Conservation (phyloP, 2,888 invertebrate species). For the Entomobrya proxima region DNA sequence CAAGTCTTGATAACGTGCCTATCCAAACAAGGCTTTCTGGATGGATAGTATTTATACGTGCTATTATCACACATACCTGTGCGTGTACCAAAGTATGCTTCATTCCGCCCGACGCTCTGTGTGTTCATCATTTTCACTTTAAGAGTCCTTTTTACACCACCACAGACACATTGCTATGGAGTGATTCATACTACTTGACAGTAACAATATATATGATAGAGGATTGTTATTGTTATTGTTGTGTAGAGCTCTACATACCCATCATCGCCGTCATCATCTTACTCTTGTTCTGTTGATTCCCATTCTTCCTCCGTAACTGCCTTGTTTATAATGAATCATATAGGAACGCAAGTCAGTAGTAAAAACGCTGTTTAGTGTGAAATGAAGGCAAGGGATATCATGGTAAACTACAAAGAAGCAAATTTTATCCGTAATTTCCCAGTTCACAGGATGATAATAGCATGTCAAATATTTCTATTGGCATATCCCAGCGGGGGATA, state of each 20-base stretch:
- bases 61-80: neutral
- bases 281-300: slow-evolving; percentile 41
- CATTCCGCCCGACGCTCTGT: slow-evolving; percentile 18
- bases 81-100: neutral
- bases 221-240: neutral
- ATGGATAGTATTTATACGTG: neutral
- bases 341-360: slow-evolving; percentile 41
- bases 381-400: slow-evolving; percentile 22
- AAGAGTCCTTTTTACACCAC: slow-evolving; percentile 2
- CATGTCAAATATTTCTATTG: slow-evolving; percentile 67
- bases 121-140: slow-evolving; percentile 45
- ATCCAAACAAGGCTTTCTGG: slow-evolving; percentile 37
- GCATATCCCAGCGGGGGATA: slow-evolving; percentile 55
- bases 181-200: slow-evolving; percentile 13
- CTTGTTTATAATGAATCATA: slow-evolving; percentile 47
- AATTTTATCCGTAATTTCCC: slow-evolving; percentile 52
- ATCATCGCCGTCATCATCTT: slow-evolving; percentile 40
- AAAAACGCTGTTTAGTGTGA: slow-evolving; percentile 40
- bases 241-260: slow-evolving; percentile 36
- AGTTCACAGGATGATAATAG: slow-evolving; percentile 59
- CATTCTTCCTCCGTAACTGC: slow-evolving; percentile 46
- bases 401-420: slow-evolving; percentile 3
- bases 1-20: slow-evolving; percentile 31
- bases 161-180: neutral
- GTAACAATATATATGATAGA: neutral